These are phyloP conservation scores for Falco cherrug DNA, from an alignment of 2,797 vertebrate genomes.

Conservation along the genomic window DNA sequence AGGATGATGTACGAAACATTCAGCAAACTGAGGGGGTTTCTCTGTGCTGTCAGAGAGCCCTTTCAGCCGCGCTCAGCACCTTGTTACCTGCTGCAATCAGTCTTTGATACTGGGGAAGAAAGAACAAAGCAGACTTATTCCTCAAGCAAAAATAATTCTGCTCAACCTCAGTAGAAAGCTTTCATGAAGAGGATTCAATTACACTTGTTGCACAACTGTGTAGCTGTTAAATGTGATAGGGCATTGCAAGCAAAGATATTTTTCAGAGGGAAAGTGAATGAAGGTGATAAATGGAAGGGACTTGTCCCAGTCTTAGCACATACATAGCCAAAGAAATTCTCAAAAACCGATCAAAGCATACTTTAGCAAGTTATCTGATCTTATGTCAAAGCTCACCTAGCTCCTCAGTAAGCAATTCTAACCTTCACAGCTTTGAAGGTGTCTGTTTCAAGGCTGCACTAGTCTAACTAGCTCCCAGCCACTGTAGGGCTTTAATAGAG, in stretches of 20 bases:
- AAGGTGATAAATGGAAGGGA: not conserved
- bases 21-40: fast-evolving
- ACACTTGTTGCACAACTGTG: not conserved
- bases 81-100: not conserved
- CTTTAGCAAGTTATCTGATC: not conserved
- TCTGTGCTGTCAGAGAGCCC: not conserved
- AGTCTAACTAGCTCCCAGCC: not conserved
- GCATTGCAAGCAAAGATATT: not conserved
- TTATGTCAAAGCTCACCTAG: not conserved
- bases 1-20: not conserved
- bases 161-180: not conserved
- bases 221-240: not conserved
- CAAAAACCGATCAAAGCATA: not conserved
- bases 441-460: not conserved
- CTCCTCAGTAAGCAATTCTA: not conserved
- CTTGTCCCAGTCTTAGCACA: not conserved
- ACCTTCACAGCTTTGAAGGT: not conserved
- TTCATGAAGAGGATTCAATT: not conserved
- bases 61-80: not conserved
- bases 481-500: not conserved
- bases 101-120: not conserved
- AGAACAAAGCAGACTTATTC: not conserved
- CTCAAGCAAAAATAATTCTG: not conserved
- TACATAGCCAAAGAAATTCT: not conserved
- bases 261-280: not conserved